phyloP scores from a whole-genome alignment of 2,888 invertebrate genomes.

The Hirtodrosophila duncani region DNA sequence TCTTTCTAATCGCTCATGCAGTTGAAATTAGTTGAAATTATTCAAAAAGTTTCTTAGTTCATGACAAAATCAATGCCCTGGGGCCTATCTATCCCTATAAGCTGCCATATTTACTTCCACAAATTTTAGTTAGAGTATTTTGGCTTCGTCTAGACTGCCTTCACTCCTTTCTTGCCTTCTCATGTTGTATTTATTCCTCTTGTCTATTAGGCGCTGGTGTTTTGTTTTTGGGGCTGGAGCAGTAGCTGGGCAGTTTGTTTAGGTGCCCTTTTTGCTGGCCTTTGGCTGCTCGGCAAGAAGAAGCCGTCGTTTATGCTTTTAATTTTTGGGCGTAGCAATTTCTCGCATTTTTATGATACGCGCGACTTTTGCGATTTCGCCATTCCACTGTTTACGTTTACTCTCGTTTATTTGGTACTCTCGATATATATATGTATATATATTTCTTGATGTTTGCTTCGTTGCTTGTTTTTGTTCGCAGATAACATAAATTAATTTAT shows the following conservation, averaged over 20 bases:
- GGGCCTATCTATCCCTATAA: no score
- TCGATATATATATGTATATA: conserved; percentile 33
- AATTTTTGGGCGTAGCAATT: conserved; percentile 62
- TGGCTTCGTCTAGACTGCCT: no score
- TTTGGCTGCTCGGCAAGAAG: conserved; percentile 1
- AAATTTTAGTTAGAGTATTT: no score
- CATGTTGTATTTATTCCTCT: conserved; percentile 49
- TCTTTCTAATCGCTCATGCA: no score
- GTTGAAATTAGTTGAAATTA: no score
- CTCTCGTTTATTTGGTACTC: conserved; percentile 55
- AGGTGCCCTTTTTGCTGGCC: conserved; percentile 1
- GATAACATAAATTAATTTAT: conserved; percentile 51
- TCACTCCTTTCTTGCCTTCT: no score
- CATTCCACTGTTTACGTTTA: conserved; percentile 31
- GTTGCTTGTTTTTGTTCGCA: conserved; percentile 18
- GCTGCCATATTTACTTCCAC: no score
- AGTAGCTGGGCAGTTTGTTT: background rate
- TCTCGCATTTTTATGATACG: conserved; percentile 51
- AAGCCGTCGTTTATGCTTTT: conserved; percentile 30
- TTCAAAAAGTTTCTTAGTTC: no score
- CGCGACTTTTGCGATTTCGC: conserved; percentile 56
- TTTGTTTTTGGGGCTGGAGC: conserved; percentile 2
- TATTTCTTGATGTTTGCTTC: conserved; percentile 11
- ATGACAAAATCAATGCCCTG: no score
- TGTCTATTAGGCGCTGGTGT: conserved; percentile 38